A percentile compares a stretch with the other conserved stretches of the same genome.
These are phyloP conservation scores for Nesometra sesokonis DNA, from an alignment of 35 echinoderm and acorn worm genomes.

Conservation along the genomic window DNA sequence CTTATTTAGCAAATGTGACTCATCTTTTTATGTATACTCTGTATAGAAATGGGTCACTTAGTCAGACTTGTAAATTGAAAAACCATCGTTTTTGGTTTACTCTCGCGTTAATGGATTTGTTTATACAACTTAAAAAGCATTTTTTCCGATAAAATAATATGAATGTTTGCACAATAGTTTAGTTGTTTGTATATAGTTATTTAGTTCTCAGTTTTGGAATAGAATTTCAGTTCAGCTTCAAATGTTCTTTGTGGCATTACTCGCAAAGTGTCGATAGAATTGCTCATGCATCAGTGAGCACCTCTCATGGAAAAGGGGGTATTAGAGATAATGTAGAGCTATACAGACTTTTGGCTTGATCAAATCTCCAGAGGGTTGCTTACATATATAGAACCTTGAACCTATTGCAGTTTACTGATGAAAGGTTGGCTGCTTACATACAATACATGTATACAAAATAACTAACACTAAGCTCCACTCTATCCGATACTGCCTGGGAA, in stretches of 20 bases:
- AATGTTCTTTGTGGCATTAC: background rate
- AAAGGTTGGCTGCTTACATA: background rate
- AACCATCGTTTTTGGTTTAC: too few species aligned
- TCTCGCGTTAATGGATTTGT: too few species aligned
- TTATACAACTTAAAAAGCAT: too few species aligned
- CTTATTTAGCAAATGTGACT: background rate
- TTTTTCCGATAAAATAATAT: too few species aligned
- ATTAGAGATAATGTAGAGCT: background rate
- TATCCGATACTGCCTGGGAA: background rate
- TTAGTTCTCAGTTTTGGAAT: background rate
- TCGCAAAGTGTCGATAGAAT: background rate
- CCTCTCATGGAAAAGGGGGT: background rate
- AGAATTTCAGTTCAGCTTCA: background rate
- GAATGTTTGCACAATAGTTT: background rate
- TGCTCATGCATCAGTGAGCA: background rate
- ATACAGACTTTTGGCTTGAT: background rate
- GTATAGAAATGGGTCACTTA: too few species aligned
- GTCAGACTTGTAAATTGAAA: too few species aligned
- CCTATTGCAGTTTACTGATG: background rate
- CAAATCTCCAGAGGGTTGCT: background rate
- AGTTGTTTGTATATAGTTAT: background rate
- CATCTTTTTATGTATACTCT: background rate
- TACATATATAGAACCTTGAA: background rate
- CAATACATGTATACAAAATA: background rate
- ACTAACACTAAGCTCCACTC: background rate